These are phyloP conservation scores for Drosophila dunni DNA, from an alignment of 1,140 invertebrate genomes.

Conservation along the genomic window DNA sequence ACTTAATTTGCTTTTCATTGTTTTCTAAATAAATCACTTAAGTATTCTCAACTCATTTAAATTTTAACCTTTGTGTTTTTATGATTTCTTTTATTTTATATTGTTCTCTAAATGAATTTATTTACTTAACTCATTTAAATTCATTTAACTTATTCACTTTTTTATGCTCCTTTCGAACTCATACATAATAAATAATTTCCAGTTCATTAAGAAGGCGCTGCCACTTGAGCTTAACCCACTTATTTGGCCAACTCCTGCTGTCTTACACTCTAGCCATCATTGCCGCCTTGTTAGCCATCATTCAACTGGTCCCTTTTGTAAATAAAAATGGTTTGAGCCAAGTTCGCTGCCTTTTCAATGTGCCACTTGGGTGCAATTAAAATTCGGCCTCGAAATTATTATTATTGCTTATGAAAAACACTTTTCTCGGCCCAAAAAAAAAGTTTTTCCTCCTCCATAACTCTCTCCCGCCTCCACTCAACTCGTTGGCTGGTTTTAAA, in stretches of 20 bases:
- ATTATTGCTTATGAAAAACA: constrained; percentile 81
- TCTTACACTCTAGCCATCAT: neutral
- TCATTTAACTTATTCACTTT: constrained; percentile 1
- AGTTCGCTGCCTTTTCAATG: constrained; percentile 59
- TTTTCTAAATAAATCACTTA: too few relatives aligned
- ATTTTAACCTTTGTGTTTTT: too few relatives aligned
- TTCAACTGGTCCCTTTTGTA: constrained; percentile 36
- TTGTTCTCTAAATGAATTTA: too few relatives aligned
- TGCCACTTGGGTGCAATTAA: constrained; percentile 77
- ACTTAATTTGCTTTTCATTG: too few relatives aligned
- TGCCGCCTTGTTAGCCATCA: constrained; percentile 15
- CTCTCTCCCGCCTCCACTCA: constrained; percentile 7
- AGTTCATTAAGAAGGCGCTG: constrained; percentile 21
- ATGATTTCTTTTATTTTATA: too few relatives aligned
- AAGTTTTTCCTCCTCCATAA: constrained; percentile 11
- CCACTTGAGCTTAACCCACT: constrained; percentile 21
- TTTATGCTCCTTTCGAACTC: neutral
- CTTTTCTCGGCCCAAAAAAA: constrained; percentile 50
- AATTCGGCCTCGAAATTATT: constrained; percentile 80
- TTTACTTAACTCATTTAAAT: constrained; percentile 10
- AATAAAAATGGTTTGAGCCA: constrained; percentile 1
- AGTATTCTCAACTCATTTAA: too few relatives aligned
- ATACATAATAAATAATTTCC: constrained; percentile 17
- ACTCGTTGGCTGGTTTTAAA: constrained; percentile 70
- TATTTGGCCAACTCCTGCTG: constrained; percentile 12